These are phyloP conservation scores for Scolopax mira DNA, from an alignment of 2,113 vertebrate species.

Conservation along the genomic window DNA sequence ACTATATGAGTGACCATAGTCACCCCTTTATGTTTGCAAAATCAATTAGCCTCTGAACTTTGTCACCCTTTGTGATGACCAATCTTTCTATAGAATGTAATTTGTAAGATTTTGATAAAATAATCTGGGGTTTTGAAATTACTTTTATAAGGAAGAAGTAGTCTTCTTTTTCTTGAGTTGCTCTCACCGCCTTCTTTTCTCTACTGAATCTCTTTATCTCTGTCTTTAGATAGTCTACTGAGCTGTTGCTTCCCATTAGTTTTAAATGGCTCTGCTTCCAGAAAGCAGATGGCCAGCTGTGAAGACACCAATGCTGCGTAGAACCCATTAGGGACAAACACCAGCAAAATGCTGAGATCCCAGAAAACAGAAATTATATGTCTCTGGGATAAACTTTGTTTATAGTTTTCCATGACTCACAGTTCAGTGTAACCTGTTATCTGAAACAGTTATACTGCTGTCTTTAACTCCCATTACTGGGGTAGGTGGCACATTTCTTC, in stretches of 20 bases:
- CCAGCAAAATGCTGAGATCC: background rate
- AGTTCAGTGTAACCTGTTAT: background rate
- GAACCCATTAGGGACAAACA: background rate
- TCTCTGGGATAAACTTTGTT: background rate
- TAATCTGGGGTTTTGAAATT: rapidly evolving
- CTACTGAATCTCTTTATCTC: background rate
- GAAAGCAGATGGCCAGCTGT: background rate
- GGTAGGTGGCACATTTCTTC: background rate
- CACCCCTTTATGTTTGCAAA: background rate
- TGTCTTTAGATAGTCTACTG: background rate
- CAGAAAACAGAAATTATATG: background rate
- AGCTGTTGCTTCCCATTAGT: background rate
- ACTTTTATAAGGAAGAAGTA: background rate
- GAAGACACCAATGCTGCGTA: background rate
- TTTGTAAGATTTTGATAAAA: background rate
- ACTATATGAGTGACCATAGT: background rate
- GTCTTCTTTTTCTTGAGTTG: background rate
- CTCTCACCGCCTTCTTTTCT: background rate
- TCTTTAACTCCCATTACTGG: background rate
- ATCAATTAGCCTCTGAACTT: background rate
- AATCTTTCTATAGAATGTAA: background rate
- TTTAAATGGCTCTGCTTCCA: background rate
- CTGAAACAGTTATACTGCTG: background rate
- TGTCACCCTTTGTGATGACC: background rate
- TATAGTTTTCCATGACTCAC: background rate